phyloP scores from a whole-genome alignment of 2,888 invertebrate genomes.

The Acanthosepion lycidas region DNA sequence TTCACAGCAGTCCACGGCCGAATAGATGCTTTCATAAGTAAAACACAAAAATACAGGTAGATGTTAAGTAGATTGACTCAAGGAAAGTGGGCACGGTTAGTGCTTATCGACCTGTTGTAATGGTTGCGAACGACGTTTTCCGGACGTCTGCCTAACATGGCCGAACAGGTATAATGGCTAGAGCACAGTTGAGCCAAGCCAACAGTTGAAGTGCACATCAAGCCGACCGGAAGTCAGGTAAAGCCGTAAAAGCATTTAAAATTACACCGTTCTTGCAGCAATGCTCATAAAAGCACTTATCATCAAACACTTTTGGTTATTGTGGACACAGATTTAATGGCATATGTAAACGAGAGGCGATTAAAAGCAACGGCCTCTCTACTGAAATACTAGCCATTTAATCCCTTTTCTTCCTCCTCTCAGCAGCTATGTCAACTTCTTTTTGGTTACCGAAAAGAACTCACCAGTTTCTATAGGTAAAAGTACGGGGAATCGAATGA shows the following conservation, averaged over 20 bases:
- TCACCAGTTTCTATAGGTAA: not conserved
- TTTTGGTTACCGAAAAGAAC: not conserved
- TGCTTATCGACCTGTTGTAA: not conserved
- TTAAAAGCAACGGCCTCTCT: not conserved
- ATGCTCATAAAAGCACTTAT: not conserved
- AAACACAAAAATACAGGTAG: not conserved
- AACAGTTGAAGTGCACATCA: not conserved
- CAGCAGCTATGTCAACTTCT: not conserved
- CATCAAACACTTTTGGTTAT: not conserved
- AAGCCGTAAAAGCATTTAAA: constrained; percentile 22
- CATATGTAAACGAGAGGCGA: constrained; percentile 33
- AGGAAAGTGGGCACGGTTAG: not conserved
- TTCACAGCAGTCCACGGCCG: not conserved
- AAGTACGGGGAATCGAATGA: not conserved
- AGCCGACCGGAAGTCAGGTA: not conserved
- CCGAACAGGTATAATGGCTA: not conserved
- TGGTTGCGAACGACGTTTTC: not conserved
- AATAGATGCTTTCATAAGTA: not conserved
- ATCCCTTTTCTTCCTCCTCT: not conserved
- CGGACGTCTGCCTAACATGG: constrained; percentile 1
- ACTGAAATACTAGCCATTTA: not conserved
- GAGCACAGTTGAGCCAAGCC: not conserved
- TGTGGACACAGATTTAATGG: constrained; percentile 18
- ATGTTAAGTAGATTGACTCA: not conserved
- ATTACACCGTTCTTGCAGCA: not conserved